Percentiles rank a stretch among this genome's conserved stretches.
Evolutionary conservation across 2,797 vertebrate species (phyloP).

Genomic region (Gymnothorax reevesii): DNA sequence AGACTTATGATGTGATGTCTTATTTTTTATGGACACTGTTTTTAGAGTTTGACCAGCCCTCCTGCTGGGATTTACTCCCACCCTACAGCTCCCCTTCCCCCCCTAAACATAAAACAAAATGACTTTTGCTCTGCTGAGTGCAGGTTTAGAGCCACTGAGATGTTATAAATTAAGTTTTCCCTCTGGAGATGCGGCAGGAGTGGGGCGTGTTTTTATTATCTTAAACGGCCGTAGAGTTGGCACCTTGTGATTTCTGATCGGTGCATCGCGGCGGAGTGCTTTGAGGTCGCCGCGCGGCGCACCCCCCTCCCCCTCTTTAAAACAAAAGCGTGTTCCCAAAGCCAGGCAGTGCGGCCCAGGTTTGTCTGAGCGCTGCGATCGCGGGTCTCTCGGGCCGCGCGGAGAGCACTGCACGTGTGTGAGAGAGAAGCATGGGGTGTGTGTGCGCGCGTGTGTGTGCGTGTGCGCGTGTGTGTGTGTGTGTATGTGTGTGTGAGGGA

Average conservation of each 20-base stretch:
- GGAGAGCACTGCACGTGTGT: not conserved
- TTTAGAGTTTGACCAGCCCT: not conserved
- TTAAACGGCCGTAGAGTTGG: not conserved
- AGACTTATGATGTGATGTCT: not conserved
- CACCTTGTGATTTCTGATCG: not conserved
- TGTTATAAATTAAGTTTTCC: constrained; percentile 28
- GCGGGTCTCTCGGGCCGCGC: not conserved
- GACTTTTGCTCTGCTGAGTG: not conserved
- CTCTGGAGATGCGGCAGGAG: not conserved
- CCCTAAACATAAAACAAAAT: not conserved
- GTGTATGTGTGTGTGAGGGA: not conserved
- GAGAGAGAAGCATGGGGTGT: not conserved
- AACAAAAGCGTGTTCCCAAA: not conserved
- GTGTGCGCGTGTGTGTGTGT: not conserved
- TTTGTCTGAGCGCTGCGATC: not conserved
- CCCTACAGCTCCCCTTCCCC: not conserved
- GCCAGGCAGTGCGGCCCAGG: not conserved
- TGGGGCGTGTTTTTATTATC: not conserved
- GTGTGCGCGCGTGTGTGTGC: not conserved
- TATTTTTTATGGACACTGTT: not conserved
- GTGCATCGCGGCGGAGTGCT: not conserved
- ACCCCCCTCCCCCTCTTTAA: not conserved
- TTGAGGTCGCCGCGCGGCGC: not conserved
- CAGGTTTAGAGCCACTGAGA: constrained; percentile 22
- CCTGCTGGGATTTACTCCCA: not conserved